A percentile compares a stretch with the other conserved stretches of the same genome.
Evolutionary conservation across 2,888 invertebrate species (phyloP).

Genomic region (Odontomyia ornata): DNA sequence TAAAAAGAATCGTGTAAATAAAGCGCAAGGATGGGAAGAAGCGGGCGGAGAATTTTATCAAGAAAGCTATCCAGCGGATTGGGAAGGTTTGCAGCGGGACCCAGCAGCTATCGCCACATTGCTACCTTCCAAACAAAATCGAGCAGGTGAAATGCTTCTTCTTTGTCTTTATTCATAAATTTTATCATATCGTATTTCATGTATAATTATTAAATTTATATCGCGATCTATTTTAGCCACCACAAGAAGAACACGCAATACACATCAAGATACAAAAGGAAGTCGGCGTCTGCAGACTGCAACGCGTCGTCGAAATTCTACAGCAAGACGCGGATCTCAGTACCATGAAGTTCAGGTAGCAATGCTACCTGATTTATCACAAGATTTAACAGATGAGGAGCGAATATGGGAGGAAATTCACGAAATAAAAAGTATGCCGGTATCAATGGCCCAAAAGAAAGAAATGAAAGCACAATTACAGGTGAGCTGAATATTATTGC

Average conservation of each 20-base stretch:
- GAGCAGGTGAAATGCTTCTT: constrained; percentile 67
- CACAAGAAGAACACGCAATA: constrained; percentile 72
- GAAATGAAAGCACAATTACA: constrained; percentile 81
- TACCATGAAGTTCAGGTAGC: constrained; percentile 76
- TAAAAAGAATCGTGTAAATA: constrained; percentile 67
- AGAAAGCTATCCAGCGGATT: constrained; percentile 79
- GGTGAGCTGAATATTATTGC: constrained; percentile 64
- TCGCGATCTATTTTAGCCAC: constrained; percentile 33
- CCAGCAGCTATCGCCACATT: constrained; percentile 79
- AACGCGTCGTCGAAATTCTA: constrained; percentile 66
- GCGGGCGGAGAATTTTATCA: constrained; percentile 87
- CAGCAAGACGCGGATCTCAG: constrained; percentile 65
- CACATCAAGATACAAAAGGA: constrained; percentile 70
- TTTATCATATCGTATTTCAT: too few species aligned
- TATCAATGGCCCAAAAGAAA: constrained; percentile 83
- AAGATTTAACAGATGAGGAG: constrained; percentile 77
- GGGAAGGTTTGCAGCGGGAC: constrained; percentile 77
- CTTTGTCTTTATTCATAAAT: constrained; percentile 1
- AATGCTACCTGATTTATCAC: constrained; percentile 82
- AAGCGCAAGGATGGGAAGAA: constrained; percentile 81
- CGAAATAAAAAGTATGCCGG: constrained; percentile 85
- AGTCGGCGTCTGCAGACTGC: constrained; percentile 70
- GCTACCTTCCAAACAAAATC: constrained; percentile 81
- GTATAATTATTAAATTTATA: too few species aligned
- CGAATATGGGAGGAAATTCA: constrained; percentile 86